These are phyloP conservation scores for Malacosoma neustria DNA, from an alignment of 2,888 invertebrate species.

Conservation along the genomic window DNA sequence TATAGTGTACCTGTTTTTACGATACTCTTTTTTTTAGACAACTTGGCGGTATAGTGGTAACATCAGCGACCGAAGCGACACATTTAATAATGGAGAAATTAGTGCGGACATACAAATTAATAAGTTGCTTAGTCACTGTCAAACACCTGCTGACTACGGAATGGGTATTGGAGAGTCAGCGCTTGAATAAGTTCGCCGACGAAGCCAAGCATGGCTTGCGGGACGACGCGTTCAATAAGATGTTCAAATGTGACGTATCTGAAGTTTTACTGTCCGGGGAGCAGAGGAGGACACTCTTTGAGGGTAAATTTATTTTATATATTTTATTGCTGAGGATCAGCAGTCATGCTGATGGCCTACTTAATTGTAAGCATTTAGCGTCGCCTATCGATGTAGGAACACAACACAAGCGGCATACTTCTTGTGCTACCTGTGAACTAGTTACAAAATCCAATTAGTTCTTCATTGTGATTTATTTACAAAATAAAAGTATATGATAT, in stretches of 20 bases:
- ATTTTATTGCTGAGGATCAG: no score
- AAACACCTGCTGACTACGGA: constrained; percentile 86
- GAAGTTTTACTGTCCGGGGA: constrained; percentile 82
- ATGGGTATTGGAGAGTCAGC: constrained; percentile 90
- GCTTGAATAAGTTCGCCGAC: constrained; percentile 87
- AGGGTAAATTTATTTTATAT: no score
- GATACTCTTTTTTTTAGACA: constrained; percentile 67
- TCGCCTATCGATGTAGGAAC: no score
- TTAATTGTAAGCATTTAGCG: no score
- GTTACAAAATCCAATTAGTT: no score
- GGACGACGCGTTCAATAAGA: constrained; percentile 86
- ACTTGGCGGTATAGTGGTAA: constrained; percentile 88
- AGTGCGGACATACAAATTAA: constrained; percentile 88
- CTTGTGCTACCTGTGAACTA: no score
- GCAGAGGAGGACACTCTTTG: constrained; percentile 82
- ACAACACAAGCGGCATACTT: no score
- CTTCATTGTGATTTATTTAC: no score
- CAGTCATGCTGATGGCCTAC: no score
- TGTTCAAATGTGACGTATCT: constrained; percentile 86
- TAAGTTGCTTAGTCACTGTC: constrained; percentile 88
- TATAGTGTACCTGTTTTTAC: no score
- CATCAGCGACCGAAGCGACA: constrained; percentile 85
- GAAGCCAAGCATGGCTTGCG: constrained; percentile 83
- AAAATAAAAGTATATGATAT: no score
- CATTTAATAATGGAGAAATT: constrained; percentile 91